These are phyloP conservation scores for Ectemnius lituratus DNA, from an alignment of 2,888 invertebrate genomes.

Conservation along the genomic window DNA sequence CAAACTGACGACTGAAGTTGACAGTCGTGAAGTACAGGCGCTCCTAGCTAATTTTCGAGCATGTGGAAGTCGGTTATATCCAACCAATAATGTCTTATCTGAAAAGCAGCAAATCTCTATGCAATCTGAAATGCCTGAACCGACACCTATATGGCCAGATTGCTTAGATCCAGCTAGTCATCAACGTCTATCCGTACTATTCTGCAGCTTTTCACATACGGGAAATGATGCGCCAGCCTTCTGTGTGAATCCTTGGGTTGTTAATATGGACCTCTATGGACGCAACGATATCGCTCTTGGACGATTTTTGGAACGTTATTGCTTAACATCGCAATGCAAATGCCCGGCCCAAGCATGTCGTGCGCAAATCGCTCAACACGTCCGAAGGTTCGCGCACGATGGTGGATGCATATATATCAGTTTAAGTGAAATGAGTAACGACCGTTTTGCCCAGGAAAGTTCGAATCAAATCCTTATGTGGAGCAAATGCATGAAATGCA, in stretches of 20 bases:
- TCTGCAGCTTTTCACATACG: constrained; percentile 90
- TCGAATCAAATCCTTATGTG: constrained; percentile 85
- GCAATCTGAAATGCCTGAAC: constrained; percentile 37
- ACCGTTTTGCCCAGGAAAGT: constrained; percentile 79
- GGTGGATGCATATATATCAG: constrained; percentile 91
- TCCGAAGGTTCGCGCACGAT: constrained; percentile 88
- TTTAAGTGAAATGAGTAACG: constrained; percentile 79
- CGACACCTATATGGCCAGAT: constrained; percentile 77
- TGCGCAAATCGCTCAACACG: constrained; percentile 77
- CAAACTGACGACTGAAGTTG: constrained; percentile 84
- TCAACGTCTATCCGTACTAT: constrained; percentile 92
- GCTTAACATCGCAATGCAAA: constrained; percentile 90
- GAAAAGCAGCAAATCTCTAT: constrained; percentile 36
- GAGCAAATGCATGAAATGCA: constrained; percentile 88
- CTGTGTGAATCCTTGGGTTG: constrained; percentile 94
- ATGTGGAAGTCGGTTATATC: constrained; percentile 82
- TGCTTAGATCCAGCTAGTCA: constrained; percentile 89
- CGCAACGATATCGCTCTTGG: constrained; percentile 96
- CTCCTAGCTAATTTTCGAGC: constrained; percentile 92
- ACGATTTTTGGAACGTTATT: constrained; percentile 94
- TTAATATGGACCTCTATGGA: constrained; percentile 97
- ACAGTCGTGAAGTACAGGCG: constrained; percentile 84
- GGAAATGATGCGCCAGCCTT: constrained; percentile 89
- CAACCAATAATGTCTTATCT: constrained; percentile 62
- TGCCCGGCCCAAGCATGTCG: constrained; percentile 82